phyloP scores from a whole-genome alignment of 2,113 vertebrate species.

The Geococcyx californianus region DNA sequence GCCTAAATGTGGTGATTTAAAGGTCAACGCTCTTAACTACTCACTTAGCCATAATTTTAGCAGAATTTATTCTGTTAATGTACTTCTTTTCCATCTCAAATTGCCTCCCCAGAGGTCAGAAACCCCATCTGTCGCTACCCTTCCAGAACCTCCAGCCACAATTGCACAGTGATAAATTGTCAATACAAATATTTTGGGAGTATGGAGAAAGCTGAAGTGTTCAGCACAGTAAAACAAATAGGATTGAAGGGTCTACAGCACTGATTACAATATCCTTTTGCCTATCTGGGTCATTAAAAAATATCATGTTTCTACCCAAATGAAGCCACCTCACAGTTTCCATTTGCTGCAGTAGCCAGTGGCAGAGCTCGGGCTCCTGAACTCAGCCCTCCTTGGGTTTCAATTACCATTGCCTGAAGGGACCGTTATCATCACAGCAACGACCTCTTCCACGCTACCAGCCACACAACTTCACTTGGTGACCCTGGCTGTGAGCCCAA shows the following conservation, averaged over 20 bases:
- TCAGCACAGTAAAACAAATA: not conserved
- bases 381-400: not conserved
- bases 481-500: not conserved
- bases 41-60: not conserved
- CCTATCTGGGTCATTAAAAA: not conserved
- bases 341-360: too few relatives aligned
- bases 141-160: not conserved
- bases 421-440: not conserved
- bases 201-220: not conserved
- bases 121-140: not conserved
- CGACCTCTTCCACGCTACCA: not conserved
- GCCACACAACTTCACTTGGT: not conserved
- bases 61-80: not conserved
- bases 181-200: not conserved
- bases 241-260: not conserved
- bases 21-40: not conserved
- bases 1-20: not conserved
- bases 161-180: not conserved
- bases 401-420: not conserved
- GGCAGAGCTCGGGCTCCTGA: not conserved
- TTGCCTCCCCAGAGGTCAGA: not conserved
- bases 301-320: not conserved
- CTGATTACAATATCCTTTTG: not conserved
- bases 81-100: not conserved
- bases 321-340: rapidly evolving